These are phyloP conservation scores for Rhyacichthys aspro DNA, from an alignment of 2,797 vertebrate species.

Conservation along the genomic window DNA sequence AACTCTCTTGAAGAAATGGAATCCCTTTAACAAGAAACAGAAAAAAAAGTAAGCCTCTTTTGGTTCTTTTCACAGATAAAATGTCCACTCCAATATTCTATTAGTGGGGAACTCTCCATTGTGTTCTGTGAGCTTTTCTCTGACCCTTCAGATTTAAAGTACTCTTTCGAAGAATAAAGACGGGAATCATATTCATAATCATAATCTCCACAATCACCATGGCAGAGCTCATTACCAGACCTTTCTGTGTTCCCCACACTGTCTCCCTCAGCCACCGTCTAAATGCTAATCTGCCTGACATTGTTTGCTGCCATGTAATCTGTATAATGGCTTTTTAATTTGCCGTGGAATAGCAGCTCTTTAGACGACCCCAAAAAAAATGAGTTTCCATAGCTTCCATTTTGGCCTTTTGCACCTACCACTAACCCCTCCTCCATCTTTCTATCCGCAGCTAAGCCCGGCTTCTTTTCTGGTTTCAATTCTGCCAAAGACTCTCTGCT, in stretches of 20 bases:
- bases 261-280: conserved; percentile 72
- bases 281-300: conserved; percentile 81
- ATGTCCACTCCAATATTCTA: conserved; percentile 73
- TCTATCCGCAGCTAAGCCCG: conserved; percentile 40
- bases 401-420: conserved; percentile 37
- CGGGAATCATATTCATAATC: conserved; percentile 79
- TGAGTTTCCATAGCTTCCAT: conserved; percentile 56
- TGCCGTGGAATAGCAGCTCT: conserved; percentile 78
- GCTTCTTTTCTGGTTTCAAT: conserved; percentile 16
- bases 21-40: neutral
- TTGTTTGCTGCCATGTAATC: conserved; percentile 80
- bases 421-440: neutral
- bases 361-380: conserved; percentile 69
- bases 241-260: conserved; percentile 71
- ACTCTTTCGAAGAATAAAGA: conserved; percentile 70
- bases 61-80: conserved; percentile 55
- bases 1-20: neutral
- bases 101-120: conserved; percentile 60
- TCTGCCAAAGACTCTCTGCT: conserved; percentile 33
- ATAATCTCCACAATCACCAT: conserved; percentile 77
- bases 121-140: conserved; percentile 62
- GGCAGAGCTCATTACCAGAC: conserved; percentile 77
- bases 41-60: conserved; percentile 22
- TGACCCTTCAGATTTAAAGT: conserved; percentile 70
- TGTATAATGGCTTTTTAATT: conserved; percentile 85